These are phyloP conservation scores for Cryptocheilus praepositus DNA, from an alignment of 2,888 invertebrate species.

Conservation along the genomic window DNA sequence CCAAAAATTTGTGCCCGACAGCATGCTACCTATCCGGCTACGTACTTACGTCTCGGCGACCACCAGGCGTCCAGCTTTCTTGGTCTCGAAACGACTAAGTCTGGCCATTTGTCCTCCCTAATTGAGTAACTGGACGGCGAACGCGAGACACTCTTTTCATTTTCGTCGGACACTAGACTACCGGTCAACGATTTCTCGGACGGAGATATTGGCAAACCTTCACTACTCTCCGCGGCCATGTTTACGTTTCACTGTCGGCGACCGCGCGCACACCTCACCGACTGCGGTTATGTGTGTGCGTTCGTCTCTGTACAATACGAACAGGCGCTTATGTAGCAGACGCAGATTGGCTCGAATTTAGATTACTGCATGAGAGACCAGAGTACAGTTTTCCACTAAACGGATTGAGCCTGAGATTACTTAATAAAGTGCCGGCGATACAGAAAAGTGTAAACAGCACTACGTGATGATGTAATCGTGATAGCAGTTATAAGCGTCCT, in stretches of 20 bases:
- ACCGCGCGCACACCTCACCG: conserved; percentile 16
- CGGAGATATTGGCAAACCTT: conserved; percentile 72
- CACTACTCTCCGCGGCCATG: conserved; percentile 71
- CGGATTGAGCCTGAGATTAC: no score
- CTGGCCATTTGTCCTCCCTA: conserved; percentile 75
- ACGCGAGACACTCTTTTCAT: conserved; percentile 75
- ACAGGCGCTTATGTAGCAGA: no score
- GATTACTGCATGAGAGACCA: no score
- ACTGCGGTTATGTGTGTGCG: no score
- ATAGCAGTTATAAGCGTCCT: no score
- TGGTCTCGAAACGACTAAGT: conserved; percentile 72
- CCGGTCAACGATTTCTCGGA: conserved; percentile 71
- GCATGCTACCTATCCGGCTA: conserved; percentile 32
- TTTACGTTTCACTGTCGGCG: conserved; percentile 57
- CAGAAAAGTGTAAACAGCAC: no score
- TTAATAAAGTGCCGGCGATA: no score
- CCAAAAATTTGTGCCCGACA: conserved; percentile 7
- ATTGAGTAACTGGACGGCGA: conserved; percentile 79
- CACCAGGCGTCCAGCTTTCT: conserved; percentile 72
- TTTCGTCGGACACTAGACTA: conserved; percentile 75
- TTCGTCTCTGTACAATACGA: no score
- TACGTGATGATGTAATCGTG: no score
- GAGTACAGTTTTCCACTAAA: no score
- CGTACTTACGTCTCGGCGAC: conserved; percentile 72
- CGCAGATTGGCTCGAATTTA: no score